A percentile compares a stretch with the other conserved stretches of the same genome.
phyloP scores from a whole-genome alignment of 1,140 invertebrate species.

The Prorops nasuta region DNA sequence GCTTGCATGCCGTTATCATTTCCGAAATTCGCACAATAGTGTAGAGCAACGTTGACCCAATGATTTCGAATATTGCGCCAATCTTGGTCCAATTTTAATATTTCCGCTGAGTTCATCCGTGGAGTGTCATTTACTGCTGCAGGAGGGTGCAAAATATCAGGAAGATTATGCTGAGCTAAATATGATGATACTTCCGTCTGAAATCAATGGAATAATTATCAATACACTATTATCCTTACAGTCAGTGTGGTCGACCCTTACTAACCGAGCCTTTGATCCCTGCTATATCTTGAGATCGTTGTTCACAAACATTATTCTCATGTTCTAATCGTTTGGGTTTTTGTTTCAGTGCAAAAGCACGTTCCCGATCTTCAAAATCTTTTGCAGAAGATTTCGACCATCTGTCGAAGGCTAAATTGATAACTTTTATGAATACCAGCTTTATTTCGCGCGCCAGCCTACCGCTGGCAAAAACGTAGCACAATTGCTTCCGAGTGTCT shows the following conservation, averaged over 20 bases:
- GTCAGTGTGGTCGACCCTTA: slow-evolving; percentile 4
- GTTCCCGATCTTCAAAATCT: slow-evolving; percentile 71
- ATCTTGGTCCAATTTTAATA: too few species aligned
- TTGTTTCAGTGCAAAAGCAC: slow-evolving; percentile 71
- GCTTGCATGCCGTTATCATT: too few species aligned
- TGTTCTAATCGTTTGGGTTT: slow-evolving; percentile 70
- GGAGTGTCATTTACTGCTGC: slow-evolving; percentile 32
- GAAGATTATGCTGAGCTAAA: slow-evolving; percentile 54
- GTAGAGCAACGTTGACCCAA: too few species aligned
- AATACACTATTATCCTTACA: too few species aligned
- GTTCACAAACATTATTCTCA: slow-evolving; percentile 69
- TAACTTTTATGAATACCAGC: slow-evolving; percentile 94
- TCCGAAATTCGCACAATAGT: too few species aligned
- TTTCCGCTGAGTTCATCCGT: too few species aligned
- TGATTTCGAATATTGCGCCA: too few species aligned
- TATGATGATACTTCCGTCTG: slow-evolving; percentile 57
- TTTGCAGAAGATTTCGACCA: slow-evolving; percentile 77
- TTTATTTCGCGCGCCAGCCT: slow-evolving; percentile 96
- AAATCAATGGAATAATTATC: too few species aligned
- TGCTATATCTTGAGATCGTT: slow-evolving; percentile 64
- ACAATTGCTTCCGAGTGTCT: slow-evolving; percentile 81
- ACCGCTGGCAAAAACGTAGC: slow-evolving; percentile 95
- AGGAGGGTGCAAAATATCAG: slow-evolving; percentile 56
- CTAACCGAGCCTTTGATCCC: slow-evolving; percentile 53
- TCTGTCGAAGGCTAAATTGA: slow-evolving; percentile 89